Evolutionary conservation across 1,140 invertebrate genomes (phyloP).

Genomic region (Andricus grossulariae): DNA sequence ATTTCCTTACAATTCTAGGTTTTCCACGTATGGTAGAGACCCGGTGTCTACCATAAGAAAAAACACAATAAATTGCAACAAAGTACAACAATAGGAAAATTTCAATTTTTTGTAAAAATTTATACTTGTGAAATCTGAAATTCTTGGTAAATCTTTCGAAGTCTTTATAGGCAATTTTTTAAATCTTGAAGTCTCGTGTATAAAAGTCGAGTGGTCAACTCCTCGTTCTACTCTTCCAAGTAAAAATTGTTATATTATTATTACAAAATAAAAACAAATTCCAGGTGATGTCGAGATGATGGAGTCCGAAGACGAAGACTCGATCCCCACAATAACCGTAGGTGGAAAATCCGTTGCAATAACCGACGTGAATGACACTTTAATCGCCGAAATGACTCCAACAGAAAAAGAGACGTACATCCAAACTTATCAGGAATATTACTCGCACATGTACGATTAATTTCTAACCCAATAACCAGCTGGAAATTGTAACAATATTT

Average conservation of each 20-base stretch:
- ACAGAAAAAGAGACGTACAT: constrained; percentile 96
- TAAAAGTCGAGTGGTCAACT: too few species aligned
- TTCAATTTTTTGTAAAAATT: too few species aligned
- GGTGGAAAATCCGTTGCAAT: constrained; percentile 87
- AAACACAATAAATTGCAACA: too few species aligned
- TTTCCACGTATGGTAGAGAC: too few species aligned
- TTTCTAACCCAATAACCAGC: not conserved
- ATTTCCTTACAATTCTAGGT: too few species aligned
- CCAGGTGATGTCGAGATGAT: constrained; percentile 84
- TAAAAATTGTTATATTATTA: not conserved
- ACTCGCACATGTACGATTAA: constrained; percentile 87
- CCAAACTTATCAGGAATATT: constrained; percentile 94
- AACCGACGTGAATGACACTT: constrained; percentile 87
- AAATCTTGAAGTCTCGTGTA: too few species aligned
- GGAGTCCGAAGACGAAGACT: constrained; percentile 91
- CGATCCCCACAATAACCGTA: constrained; percentile 88
- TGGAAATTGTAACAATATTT: constrained; percentile 49
- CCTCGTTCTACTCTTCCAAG: too few species aligned
- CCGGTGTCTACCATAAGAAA: too few species aligned
- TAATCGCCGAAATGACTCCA: constrained; percentile 94
- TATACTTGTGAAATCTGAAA: too few species aligned
- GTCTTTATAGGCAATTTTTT: too few species aligned
- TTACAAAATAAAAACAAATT: constrained; percentile 56
- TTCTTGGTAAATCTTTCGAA: too few species aligned
- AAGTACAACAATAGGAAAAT: too few species aligned